Evolutionary conservation across 1,140 invertebrate genomes (phyloP), one percentile per base, ranked within the genome.

Genomic region (Drosophila kurseongensis): DNA sequence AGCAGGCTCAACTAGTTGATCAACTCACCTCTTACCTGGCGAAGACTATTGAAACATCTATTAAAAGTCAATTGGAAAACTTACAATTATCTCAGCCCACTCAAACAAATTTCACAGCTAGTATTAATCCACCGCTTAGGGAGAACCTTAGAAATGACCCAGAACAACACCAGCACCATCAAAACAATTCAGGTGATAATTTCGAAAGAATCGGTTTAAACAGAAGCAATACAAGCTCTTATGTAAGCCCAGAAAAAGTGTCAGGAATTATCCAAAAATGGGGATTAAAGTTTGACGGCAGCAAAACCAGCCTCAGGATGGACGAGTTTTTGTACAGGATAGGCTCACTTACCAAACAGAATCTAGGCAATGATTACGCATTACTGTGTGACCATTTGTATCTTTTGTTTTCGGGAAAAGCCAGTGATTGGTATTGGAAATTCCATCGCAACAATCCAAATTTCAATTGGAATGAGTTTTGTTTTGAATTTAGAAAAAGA

Each of bases 271-370:
- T 44, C 7, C 14, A 44, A 18, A 58, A 58, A 32, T 58, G 14
- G 27, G 27, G 14, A 9, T 10, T 58, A n/a, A 58, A 35, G 5
- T 58, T 58, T 0, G 14, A 58, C 8, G 29, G 41, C 7, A 16
- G 14, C 3, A 45, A 47, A 16, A 35, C 56, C 10, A 18, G 29
- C 41, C 32, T 58, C 10, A n/a, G 14, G 12, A 32, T 58, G 16
- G 12, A 58, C 5, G 41, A 58, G 10, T 58, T 58, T 32, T 13
- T 58, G 16, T 58, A 45, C 16, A 16, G 27, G 14, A 4, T 40
- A 5, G 13, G 52, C 2, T 40, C 52, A n/a, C 35, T 38, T 55
- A 40, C 52, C 12, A 38, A 40, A 55, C 52, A 40, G 18, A 55
- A 38, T 38, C 8, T 40, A 9, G 7, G 13, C 3, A 38, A 40